These are phyloP conservation scores for Callimorpha dominula DNA, from an alignment of 2,888 invertebrate species.

Conservation along the genomic window DNA sequence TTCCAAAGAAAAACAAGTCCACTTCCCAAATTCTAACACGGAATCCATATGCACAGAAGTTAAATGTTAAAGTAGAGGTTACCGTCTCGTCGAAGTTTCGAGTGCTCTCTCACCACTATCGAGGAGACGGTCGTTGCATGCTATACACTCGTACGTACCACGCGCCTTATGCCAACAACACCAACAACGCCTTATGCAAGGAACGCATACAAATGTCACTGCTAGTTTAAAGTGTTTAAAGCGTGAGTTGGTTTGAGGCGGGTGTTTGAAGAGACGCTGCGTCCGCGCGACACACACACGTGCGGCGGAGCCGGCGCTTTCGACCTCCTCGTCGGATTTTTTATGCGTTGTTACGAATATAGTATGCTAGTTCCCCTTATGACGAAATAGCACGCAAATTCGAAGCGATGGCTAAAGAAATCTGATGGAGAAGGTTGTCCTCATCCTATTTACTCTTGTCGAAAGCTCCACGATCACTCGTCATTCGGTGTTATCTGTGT, in stretches of 20 bases:
- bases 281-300: conserved; percentile 78
- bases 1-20: conserved; percentile 70
- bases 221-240: conserved; percentile 24
- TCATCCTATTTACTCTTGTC: conserved; percentile 71
- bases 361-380: conserved; percentile 40
- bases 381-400: conserved; percentile 42
- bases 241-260: conserved; percentile 65
- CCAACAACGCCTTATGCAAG: too few relatives aligned
- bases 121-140: conserved; percentile 76
- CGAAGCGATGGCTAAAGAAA: conserved; percentile 49
- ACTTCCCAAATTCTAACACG: conserved; percentile 72
- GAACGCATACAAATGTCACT: conserved; percentile 1
- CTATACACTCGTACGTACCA: conserved; percentile 70
- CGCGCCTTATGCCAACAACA: conserved; percentile 67
- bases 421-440: conserved; percentile 65
- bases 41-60: conserved; percentile 74
- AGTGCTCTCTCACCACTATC: conserved; percentile 54
- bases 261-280: conserved; percentile 61
- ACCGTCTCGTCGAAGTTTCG: conserved; percentile 63
- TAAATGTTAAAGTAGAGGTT: conserved; percentile 72
- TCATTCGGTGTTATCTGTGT: conserved; percentile 80
- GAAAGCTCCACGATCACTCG: conserved; percentile 71
- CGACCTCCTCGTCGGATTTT: conserved; percentile 68
- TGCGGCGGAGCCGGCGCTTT: conserved; percentile 84
- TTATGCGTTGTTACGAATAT: conserved; percentile 53